Evolutionary conservation across 2,113 vertebrate genomes (phyloP), one percentile per base, ranked within the genome.

Genomic region (Elgaria multicarinata): DNA sequence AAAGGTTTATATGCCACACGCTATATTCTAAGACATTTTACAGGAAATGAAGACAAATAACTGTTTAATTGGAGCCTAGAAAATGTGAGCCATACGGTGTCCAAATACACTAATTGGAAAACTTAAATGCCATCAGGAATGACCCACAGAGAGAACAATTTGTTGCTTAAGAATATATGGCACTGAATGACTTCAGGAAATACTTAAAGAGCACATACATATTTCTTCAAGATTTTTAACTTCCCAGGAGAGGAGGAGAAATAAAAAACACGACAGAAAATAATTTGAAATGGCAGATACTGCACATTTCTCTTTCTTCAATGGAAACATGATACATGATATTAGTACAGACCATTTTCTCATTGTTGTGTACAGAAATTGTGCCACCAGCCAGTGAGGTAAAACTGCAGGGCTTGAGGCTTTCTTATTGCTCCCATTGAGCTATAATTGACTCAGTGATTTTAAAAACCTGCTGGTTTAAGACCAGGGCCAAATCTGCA

Each of bases 161-260:
- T 95, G 95, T 89, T 93, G 96, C 94, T 88, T 96, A 94, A 93
- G 93, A 97, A 95, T 96, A 96, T 97, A 95, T 96, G 97, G 96
- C 96, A 94, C 92, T 94, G 94, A 96, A 95, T 96, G 96, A 96
- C 97, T 97, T 97, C 96, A 97, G 97, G 97, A 98, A 97, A 97
- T 97, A 96, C 97, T 97, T 96, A 94, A 95, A 94, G 93, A 96
- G 95, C 91, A 91, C 93, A 95, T 94, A 96, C 93, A 97, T 93
- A 96, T 97, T 97, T 97, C 81, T 85, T 97, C 95, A 97, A 95
- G 95, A 97, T 95, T 91, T 94, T 96, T 97, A 95, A 96, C 95
- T 95, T 97, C 97, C 94, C 95, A 88, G 75, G 93, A 91, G 97
- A 92, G 72, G 88, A 93, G 86, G 74, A 94, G 94, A 95, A 95